Evolutionary conservation across 2,113 vertebrate species (phyloP), one percentile per base, ranked within the genome.

Genomic region (Sturnira hondurensis): DNA sequence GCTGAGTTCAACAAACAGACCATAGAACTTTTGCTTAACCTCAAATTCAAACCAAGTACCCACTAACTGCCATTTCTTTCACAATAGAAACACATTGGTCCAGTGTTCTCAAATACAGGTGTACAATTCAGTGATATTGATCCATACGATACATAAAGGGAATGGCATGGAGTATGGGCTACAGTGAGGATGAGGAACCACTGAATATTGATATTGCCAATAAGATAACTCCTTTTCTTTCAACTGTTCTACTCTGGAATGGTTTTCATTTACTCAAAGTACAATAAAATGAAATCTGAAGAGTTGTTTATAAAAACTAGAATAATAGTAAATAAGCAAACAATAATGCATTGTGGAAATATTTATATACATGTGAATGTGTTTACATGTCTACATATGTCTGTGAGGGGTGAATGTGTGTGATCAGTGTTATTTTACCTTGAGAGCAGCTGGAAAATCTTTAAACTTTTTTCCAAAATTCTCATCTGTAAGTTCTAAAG

Each of bases 381-480:
- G 41, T 65, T 63, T 41, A 70, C 24, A 26, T 9, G 38, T 52
- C n/a, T 41, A 73, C 10, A 52, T n/a, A 78, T 20, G 4, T 17
- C 19, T 52, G 26, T 70, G 19, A 6, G 9, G 17, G 14, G 38
- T 2, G 6, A 31, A 3, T 20, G 26, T 26, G 15, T 45, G 11
- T n/a, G 10, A 16, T 47, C 5, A 38, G 2, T 88, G 61, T 83
- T 78, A 58, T 54, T 97, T 98, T 98, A 99, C 99, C 98, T 97
- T 95, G 19, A 99, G 84, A 93, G 98, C 97, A 61, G 95, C 0
- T 26, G 98, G 98, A 92, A 99, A 99, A 96, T 99, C 98, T 98
- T 98, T 98, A 92, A 98, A 97, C 92, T 36, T 98, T 89, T 96
- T 96, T 68, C 98, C 98, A 97, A 98, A 96, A 93, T 98, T 96